Base-by-base conservation (phyloP, 2,113 vertebrate genomes). In the Myrmecophaga tridactyla region DNA sequence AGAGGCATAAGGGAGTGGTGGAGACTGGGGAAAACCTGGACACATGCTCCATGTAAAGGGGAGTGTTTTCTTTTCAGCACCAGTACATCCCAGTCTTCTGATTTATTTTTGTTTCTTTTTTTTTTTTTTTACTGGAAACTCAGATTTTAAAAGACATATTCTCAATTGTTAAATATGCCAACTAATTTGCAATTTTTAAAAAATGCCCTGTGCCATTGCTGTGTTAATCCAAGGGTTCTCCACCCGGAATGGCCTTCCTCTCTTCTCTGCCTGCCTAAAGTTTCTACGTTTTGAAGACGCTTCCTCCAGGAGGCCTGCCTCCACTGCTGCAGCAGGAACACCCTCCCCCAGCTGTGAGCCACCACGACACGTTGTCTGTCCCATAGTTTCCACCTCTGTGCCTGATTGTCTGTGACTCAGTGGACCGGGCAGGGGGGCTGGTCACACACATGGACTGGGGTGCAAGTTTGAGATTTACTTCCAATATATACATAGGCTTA, bases 151-250 rank as follows among this genome's bases (percentile, higher is more conserved):
- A 82, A 56, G 70, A 31, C 11, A 48, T 41, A 21, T 36, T 90
- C 25, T 25, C 17, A 48, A 3, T 20, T 65, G 23, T 39, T 78
- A 65, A 84, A 39, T 62, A 41, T 17, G 23, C 86, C 23, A 51
- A 27, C 6, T 7, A 12, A 48, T 39, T 41, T 82, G 63, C 7
- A 25, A 39, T 41, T 73, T 34, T 23, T 4, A 17, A 48, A 43
- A 76, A 31, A 67, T 51, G 18, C 23, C n/a, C 53, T 4, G 5
- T 15, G 3, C 67, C 27, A 3, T 18, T 11, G 18, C n/a, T 17
- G 5, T 25, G 4, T 13, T 46, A 18, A 21, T 25, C 58, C 51
- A 7, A 1, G 0, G 1, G n/a, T 3, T 25, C 2, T 48, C n/a
- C 21, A 1, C 29, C 5, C 1, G 78, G 10, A 77, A 69, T 8